Base-by-base conservation (phyloP, 2,113 vertebrate species). In the Mastomys coucha region DNA sequence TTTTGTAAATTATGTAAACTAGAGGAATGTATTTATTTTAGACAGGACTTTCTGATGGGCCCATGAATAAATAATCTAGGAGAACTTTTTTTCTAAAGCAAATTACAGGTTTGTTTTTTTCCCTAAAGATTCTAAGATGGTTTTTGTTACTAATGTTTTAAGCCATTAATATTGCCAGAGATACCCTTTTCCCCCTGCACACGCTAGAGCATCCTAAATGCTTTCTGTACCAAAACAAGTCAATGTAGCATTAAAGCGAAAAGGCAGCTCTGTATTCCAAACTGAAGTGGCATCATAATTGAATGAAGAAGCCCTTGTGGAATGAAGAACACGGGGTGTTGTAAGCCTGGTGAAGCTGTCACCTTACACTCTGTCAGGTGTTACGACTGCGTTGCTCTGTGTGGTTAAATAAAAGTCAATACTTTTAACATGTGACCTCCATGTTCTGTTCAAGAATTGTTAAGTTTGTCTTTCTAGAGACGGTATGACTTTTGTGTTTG, bases 211-310 rank as follows among this genome's bases (percentile, higher is more conserved):
- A 73, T 80, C 77, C 89, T 94, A 14, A 88, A 72, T 95, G 77
- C 81, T 89, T 94, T 96, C 88, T 96, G 82, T 93, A 92, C 78
- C 94, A 49, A 97, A 96, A 95, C 91, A 97, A 97, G 96, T 84
- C 96, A 96, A 84, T 96, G 91, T 96, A 92, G 91, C 95, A 95
- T 97, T 96, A 95, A 96, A 96, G 96, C 63, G 81, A 94, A 96
- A 82, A 94, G 82, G 91, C 92, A 96, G 70, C 86, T 96, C 69
- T 95, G 72, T 91, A 96, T 97, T 97, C 78, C 89, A 96, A 93
- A 96, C 97, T 93, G 98, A 97, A 97, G 96, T 97, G 94, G 94
- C 95, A 97, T 94, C 94, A 72, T 97, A 97, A 97, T 96, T 97
- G 97, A 96, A 85, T 96, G 94, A 97, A 96, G 94, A 89, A 84